phyloP scores from a whole-genome alignment of 2,797 vertebrate genomes.

The Huso huso region DNA sequence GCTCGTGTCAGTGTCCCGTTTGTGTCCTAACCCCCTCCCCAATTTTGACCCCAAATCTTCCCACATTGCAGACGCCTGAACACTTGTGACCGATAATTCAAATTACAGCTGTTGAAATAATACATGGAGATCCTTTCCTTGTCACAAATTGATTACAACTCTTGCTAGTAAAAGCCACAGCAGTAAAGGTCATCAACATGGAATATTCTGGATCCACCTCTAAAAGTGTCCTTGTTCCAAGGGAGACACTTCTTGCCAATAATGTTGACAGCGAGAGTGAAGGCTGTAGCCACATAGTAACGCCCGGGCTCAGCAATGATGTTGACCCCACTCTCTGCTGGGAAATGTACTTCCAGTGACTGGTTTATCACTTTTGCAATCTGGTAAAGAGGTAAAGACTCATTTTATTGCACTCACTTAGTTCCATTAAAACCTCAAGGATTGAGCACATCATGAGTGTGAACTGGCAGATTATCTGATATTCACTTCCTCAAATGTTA shows the following conservation, averaged over 20 bases:
- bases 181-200: slow-evolving; percentile 25
- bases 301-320: slow-evolving; percentile 59
- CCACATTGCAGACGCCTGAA: no score
- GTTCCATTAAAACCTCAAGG: no score
- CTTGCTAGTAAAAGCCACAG: slow-evolving; percentile 32
- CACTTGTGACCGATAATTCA: no score
- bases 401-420: background rate
- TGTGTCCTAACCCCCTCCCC: no score
- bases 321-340: slow-evolving; percentile 50
- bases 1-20: no score
- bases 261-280: slow-evolving; percentile 59
- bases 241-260: slow-evolving; percentile 36
- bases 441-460: no score
- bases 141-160: no score
- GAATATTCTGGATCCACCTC: no score
- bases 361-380: slow-evolving; percentile 46
- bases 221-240: no score
- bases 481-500: slow-evolving; percentile 57
- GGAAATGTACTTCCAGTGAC: slow-evolving; percentile 66
- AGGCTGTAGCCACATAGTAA: slow-evolving; percentile 59
- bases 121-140: slow-evolving; percentile 35
- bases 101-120: no score
- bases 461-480: background rate
- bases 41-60: no score
- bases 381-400: slow-evolving; percentile 29